Percentiles rank a stretch among this genome's conserved stretches.
phyloP scores from a whole-genome alignment of 2,888 invertebrate species.

The Dolichomitus sp. region DNA sequence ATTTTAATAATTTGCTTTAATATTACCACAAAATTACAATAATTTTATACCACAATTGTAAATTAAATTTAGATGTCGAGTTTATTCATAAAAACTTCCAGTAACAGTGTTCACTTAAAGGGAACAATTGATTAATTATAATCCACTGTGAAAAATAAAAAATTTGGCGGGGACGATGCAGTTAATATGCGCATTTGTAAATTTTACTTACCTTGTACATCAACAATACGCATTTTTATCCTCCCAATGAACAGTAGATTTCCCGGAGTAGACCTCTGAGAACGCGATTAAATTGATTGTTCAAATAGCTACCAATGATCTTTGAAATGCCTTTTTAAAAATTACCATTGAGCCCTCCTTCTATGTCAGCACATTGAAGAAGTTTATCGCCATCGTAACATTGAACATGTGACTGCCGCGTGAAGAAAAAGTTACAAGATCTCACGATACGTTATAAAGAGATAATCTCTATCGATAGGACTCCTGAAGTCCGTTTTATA shows the following conservation, averaged over 20 bases:
- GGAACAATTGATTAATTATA: too few relatives aligned
- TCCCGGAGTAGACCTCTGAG: conserved; percentile 39
- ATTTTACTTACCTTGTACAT: not conserved
- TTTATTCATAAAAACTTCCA: too few relatives aligned
- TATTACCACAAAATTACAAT: too few relatives aligned
- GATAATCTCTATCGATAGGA: not conserved
- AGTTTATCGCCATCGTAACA: not conserved
- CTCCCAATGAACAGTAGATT: not conserved
- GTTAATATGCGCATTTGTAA: not conserved
- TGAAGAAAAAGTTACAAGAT: not conserved
- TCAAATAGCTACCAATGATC: conserved; percentile 70
- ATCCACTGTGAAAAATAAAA: not conserved
- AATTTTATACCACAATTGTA: too few relatives aligned
- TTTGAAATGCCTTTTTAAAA: not conserved
- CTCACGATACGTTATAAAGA: not conserved
- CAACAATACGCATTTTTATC: not conserved
- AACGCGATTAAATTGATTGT: conserved; percentile 29
- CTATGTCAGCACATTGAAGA: not conserved
- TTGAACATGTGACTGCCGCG: not conserved
- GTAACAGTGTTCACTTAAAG: too few relatives aligned
- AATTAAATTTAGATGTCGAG: too few relatives aligned
- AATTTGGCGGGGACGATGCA: too few relatives aligned
- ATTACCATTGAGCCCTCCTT: too few relatives aligned
- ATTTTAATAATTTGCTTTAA: too few relatives aligned
- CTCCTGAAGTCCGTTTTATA: not conserved